Percentiles rank a stretch among this genome's conserved stretches.
These are phyloP conservation scores for Philypnodon macrostomus DNA, from an alignment of 2,797 vertebrate species.

Conservation along the genomic window DNA sequence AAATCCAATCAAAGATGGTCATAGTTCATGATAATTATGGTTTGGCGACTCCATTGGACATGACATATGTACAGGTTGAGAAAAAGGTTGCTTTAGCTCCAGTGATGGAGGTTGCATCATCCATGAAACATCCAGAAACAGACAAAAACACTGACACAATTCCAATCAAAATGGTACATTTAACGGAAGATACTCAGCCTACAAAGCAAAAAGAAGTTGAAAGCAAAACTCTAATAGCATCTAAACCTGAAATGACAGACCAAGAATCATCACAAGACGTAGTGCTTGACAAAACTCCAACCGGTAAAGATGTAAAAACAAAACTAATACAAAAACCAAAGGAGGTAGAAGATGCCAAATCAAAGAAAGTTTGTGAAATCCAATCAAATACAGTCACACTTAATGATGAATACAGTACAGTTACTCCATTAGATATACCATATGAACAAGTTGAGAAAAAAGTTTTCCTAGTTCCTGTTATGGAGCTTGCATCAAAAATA, in stretches of 20 bases:
- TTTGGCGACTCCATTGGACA: slow-evolving; percentile 10
- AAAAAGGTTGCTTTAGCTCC: slow-evolving; percentile 11
- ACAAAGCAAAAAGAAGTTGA: too few species aligned
- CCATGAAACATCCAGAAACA: neutral
- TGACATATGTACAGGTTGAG: slow-evolving; percentile 11
- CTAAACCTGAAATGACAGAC: too few species aligned
- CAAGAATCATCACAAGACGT: too few species aligned
- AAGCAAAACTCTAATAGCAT: too few species aligned
- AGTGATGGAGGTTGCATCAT: slow-evolving; percentile 30
- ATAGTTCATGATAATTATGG: neutral
- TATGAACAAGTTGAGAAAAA: neutral
- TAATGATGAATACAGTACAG: slow-evolving; percentile 15
- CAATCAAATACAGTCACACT: slow-evolving; percentile 11
- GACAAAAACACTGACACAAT: neutral
- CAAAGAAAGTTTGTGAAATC: neutral
- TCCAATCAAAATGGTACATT: neutral
- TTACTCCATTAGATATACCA: slow-evolving; percentile 11
- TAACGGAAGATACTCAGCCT: neutral
- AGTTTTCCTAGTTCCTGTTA: neutral
- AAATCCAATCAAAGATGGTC: neutral
- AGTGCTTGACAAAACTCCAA: too few species aligned
- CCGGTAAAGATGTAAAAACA: neutral
- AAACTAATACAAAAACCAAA: neutral
- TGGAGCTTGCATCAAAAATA: too few species aligned
- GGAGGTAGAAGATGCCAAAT: neutral